A percentile compares a stretch with the other conserved stretches of the same genome.
Evolutionary conservation across 2,113 vertebrate genomes (phyloP).

Genomic region (Nothocercus nigrocapillus): DNA sequence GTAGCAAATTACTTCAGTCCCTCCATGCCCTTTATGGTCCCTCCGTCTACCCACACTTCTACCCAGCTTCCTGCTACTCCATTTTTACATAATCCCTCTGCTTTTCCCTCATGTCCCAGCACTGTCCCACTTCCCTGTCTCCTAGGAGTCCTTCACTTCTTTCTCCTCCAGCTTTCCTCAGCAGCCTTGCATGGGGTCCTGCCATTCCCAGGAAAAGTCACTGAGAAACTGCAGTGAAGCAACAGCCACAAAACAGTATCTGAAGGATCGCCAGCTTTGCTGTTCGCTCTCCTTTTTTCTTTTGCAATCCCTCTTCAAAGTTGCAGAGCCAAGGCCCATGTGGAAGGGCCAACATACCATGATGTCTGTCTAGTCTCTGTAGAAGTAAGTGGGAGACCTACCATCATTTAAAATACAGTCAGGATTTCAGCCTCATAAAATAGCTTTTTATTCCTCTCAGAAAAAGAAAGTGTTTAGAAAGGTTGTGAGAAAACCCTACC

Average conservation of each 20-base stretch:
- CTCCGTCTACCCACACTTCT: no score
- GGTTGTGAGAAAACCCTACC: constrained; percentile 24
- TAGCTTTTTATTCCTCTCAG: constrained; percentile 16
- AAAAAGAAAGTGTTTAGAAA: constrained; percentile 30
- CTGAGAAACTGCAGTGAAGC: not conserved
- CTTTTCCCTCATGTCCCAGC: not conserved
- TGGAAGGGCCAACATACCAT: not conserved
- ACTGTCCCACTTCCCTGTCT: not conserved
- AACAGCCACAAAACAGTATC: not conserved
- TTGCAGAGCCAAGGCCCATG: not conserved
- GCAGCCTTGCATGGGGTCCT: rapidly evolving
- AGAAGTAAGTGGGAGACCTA: not conserved
- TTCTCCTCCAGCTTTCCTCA: rapidly evolving
- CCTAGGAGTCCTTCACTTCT: not conserved
- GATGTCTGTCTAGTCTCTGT: not conserved
- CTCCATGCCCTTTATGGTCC: no score
- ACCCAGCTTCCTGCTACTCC: not conserved
- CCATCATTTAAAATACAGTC: constrained; percentile 43
- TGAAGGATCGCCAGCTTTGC: constrained; percentile 17
- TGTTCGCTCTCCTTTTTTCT: not conserved
- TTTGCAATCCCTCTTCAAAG: not conserved
- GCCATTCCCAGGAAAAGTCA: not conserved
- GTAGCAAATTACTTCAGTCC: no score
- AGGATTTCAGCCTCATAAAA: constrained; percentile 40
- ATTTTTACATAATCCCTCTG: not conserved